phyloP scores from a whole-genome alignment of 2,797 vertebrate genomes.

The Melanotaenia maccullochi region DNA sequence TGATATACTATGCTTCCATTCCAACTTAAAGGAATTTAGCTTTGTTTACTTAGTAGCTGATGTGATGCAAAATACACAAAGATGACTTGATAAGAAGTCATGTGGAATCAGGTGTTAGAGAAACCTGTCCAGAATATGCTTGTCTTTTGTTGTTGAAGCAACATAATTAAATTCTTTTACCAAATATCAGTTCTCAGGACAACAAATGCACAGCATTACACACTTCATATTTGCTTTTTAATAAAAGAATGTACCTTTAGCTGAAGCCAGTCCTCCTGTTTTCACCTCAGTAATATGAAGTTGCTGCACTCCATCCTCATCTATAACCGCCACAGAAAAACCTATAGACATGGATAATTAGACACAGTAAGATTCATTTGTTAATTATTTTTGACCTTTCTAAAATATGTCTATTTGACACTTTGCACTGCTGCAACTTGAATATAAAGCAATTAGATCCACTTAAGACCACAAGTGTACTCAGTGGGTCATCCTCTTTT shows the following conservation, averaged over 20 bases:
- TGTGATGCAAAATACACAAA: slow-evolving; percentile 17
- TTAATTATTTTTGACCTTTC: not conserved
- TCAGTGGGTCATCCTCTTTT: slow-evolving; percentile 13
- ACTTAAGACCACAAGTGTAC: slow-evolving; percentile 37
- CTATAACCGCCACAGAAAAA: slow-evolving; percentile 90
- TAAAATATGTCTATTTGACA: slow-evolving; percentile 31
- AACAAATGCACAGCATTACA: not conserved
- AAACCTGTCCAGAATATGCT: slow-evolving; percentile 6
- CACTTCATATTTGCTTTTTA: not conserved
- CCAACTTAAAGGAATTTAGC: not conserved
- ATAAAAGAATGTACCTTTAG: slow-evolving; percentile 83
- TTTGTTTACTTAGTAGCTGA: slow-evolving; percentile 14
- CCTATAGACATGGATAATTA: slow-evolving; percentile 76
- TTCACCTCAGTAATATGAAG: slow-evolving; percentile 91
- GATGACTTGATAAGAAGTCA: slow-evolving; percentile 22
- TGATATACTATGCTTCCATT: not conserved
- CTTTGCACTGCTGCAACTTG: slow-evolving; percentile 15
- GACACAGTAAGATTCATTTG: slow-evolving; percentile 10
- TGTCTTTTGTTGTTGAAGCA: not conserved
- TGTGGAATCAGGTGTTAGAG: slow-evolving; percentile 25
- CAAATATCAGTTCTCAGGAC: not conserved
- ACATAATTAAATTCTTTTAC: not conserved
- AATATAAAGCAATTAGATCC: slow-evolving; percentile 38
- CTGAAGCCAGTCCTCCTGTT: slow-evolving; percentile 88
- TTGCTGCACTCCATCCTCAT: slow-evolving; percentile 89